Percentiles rank a stretch among this genome's conserved stretches.
These are phyloP conservation scores for Cyphomyrmex costatus DNA, from an alignment of 1,140 invertebrate species.

Conservation along the genomic window DNA sequence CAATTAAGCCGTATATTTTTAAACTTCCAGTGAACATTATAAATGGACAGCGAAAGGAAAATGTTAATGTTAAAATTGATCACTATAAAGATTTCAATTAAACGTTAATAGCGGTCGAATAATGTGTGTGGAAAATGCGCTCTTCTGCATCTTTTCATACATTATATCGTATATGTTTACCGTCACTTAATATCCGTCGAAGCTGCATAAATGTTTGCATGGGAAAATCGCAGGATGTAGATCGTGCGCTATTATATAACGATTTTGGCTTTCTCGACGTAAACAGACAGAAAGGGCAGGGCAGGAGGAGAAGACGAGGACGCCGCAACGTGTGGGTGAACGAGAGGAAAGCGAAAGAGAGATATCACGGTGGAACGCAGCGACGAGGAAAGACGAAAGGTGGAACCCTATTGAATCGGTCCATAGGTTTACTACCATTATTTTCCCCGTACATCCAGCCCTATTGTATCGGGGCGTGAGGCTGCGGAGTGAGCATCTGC, in stretches of 20 bases:
- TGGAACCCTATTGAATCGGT: constrained; percentile 73
- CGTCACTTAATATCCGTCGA: background rate
- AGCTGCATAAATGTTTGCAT: constrained; percentile 28
- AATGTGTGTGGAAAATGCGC: background rate
- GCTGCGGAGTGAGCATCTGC: constrained; percentile 74
- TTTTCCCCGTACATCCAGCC: constrained; percentile 69
- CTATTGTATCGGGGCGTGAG: constrained; percentile 74
- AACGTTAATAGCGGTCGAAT: background rate
- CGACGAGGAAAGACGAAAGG: constrained; percentile 51
- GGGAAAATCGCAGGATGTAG: background rate
- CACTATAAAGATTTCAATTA: background rate
- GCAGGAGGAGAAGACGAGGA: background rate
- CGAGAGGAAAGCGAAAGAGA: constrained; percentile 25
- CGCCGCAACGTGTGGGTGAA: background rate
- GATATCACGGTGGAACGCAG: constrained; percentile 10
- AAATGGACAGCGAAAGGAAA: background rate
- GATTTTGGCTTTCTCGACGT: constrained; percentile 16
- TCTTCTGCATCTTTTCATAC: background rate
- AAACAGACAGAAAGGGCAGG: constrained; percentile 30
- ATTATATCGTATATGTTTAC: no score
- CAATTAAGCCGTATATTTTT: background rate
- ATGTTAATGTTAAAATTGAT: background rate
- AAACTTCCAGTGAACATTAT: background rate
- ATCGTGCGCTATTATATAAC: constrained; percentile 22
- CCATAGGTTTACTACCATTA: constrained; percentile 73